Evolutionary conservation across 2,113 vertebrate species (phyloP), one percentile per base, ranked within the genome.

Genomic region (Ciconia boyciana): DNA sequence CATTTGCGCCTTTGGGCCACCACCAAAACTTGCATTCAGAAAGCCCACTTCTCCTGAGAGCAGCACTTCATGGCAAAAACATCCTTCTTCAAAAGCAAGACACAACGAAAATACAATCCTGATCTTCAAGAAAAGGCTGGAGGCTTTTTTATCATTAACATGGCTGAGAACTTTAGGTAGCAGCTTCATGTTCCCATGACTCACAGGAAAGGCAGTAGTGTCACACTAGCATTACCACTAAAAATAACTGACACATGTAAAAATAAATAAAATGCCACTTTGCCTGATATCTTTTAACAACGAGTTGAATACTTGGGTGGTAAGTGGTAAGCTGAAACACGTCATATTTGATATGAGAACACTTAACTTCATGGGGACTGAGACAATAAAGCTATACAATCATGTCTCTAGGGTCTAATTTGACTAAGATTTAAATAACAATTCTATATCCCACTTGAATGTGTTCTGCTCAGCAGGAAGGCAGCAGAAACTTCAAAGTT

Each of bases 371-470:
- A 39, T 12, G 70, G 93, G 49, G 77, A 85, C 87, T 88, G 87
- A 96, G 89, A 89, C 91, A 96, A 96, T 89, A 87, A 82, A 1
- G 0, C 34, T 69, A 46, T 25, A 16, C 70, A 94, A 74, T 90
- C 84, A 32, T 80, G 87, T 90, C 89, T 90, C 81, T 83, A 91
- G 87, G 70, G 84, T 93, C 94, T 95, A 90, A 90, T 94, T 96
- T 93, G 75, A 94, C 81, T 80, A 86, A 87, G 70, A 88, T 87
- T 95, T 88, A 90, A 91, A 87, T 91, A 93, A 87, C 62, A 95
- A 89, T 72, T 75, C 68, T 52, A 66, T 80, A 91, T 44, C 58
- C 43, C 51, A 66, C 84, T 87, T 89, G 85, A 96, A 90, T 85
- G 49, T 55, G 74, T 72, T 93, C 83, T 87, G 68, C 80, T 93